Evolutionary conservation across 2,797 vertebrate genomes (phyloP), one percentile per base, ranked within the genome.

Genomic region (Scolopax rusticola): DNA sequence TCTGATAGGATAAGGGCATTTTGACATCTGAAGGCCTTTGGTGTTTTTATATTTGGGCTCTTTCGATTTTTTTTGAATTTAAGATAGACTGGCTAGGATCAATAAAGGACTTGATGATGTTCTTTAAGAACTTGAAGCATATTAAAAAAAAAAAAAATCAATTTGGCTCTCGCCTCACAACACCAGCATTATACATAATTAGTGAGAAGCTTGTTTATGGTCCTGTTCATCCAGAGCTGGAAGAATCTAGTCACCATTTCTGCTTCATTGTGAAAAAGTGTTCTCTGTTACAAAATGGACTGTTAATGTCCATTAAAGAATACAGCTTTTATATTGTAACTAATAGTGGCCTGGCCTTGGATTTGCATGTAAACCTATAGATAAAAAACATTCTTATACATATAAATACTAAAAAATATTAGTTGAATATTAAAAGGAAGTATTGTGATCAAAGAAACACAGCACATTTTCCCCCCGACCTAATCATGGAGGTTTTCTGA

Each of bases 1-100:
- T 82, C n/a, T 94, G 90, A 67, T 50, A 84, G 30, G 43, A 23
- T 70, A 51, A 91, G 24, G 56, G 11, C 59, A 67, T 73, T 79
- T 84, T 93, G 86, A 92, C 78, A 33, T 73, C 48, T 89, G 48
- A 54, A 92, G 76, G 41, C 53, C 68, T 77, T 70, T 56, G 71
- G 11, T 5, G 12, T 4, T 73, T 95, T 87, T 78, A 28, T 78
- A 33, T 71, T 92, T 63, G 28, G 6, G 5, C 1, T 71, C 3
- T 63, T 60, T 38, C 8, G 4, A 8, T 12, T 45, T 51, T 8
- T 56, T 38, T 33, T 33, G 1, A 56, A 53, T 67, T 68, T 82
- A 41, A 40, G 36, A 6, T 57, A 54, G 43, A 73, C 32, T 14
- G 48, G 7, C n/a, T 65, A 73, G 32, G 15, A 60, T 57, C 24